phyloP scores from a whole-genome alignment of 2,113 vertebrate species.

The Melanotaenia duboulayi region DNA sequence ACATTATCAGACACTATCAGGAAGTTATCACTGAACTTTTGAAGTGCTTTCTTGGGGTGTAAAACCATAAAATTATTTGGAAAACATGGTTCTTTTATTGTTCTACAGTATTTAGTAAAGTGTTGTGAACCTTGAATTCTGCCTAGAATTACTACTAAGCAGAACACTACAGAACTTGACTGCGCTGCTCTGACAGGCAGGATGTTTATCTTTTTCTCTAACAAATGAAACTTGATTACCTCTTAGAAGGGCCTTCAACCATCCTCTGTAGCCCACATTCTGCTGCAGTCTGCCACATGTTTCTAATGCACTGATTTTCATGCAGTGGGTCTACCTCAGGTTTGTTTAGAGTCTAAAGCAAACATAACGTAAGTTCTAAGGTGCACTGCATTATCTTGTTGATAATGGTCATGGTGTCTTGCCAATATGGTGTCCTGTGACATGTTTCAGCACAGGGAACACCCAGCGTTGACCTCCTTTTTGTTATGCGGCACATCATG shows the following conservation, averaged over 20 bases:
- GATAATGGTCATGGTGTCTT: conserved; percentile 10
- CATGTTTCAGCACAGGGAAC: conserved; percentile 11
- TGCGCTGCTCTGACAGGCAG: conserved; percentile 55
- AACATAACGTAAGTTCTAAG: conserved; percentile 19
- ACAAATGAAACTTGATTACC: conserved; percentile 65
- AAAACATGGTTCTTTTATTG: no score
- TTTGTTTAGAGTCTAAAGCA: conserved; percentile 42
- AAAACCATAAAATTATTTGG: no score
- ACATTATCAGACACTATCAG: no score
- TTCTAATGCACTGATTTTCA: conserved; percentile 68
- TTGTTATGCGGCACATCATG: conserved; percentile 5
- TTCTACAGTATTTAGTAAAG: neutral
- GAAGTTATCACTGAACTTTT: no score
- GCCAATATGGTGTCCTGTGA: conserved; percentile 23
- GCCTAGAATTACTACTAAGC: conserved; percentile 27
- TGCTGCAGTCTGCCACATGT: conserved; percentile 53
- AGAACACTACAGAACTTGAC: conserved; percentile 33
- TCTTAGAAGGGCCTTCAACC: conserved; percentile 22
- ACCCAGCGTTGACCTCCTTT: conserved; percentile 15
- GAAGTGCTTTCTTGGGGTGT: no score
- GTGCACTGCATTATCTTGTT: conserved; percentile 26
- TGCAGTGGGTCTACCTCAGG: conserved; percentile 30
- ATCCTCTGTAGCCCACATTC: conserved; percentile 20
- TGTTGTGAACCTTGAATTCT: conserved; percentile 42
- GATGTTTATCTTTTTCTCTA: conserved; percentile 59